Conservation (phyloP, 1,140 invertebrate species). For the Centruroides vittatus region DNA sequence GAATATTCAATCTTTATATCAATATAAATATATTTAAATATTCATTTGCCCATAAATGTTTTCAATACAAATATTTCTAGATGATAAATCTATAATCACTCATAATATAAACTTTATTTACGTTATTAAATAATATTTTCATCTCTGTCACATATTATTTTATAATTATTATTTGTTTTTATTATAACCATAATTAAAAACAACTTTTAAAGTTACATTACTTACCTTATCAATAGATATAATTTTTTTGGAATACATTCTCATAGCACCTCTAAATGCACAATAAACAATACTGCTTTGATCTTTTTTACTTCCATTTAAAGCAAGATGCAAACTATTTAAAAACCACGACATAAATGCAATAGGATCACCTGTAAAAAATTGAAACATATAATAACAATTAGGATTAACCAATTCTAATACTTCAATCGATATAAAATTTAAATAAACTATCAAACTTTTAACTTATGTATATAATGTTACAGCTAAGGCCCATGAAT, state of each 20-base stretch:
- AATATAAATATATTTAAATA: no score
- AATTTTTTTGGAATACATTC: constrained; percentile 84
- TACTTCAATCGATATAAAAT: no score
- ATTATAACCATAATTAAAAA: not conserved
- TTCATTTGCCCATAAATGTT: no score
- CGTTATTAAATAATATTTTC: no score
- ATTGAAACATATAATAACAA: not conserved
- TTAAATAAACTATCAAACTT: no score
- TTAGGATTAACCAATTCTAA: no score
- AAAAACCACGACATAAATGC: constrained; percentile 63
- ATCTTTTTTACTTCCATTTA: constrained; percentile 53
- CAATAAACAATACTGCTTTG: constrained; percentile 86
- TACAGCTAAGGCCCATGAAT: no score
- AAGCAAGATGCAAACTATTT: constrained; percentile 39
- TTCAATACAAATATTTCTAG: no score
- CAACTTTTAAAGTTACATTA: not conserved
- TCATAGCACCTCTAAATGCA: constrained; percentile 90
- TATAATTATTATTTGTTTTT: not conserved
- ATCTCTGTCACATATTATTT: not conserved
- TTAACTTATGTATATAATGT: no score
- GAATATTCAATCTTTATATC: no score
- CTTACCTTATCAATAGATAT: constrained; percentile 68
- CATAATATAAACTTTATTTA: no score
- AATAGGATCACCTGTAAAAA: constrained; percentile 71
- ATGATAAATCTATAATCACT: no score